Evolutionary conservation across 2,113 vertebrate genomes (phyloP).

Genomic region (Cinclus mexicanus): DNA sequence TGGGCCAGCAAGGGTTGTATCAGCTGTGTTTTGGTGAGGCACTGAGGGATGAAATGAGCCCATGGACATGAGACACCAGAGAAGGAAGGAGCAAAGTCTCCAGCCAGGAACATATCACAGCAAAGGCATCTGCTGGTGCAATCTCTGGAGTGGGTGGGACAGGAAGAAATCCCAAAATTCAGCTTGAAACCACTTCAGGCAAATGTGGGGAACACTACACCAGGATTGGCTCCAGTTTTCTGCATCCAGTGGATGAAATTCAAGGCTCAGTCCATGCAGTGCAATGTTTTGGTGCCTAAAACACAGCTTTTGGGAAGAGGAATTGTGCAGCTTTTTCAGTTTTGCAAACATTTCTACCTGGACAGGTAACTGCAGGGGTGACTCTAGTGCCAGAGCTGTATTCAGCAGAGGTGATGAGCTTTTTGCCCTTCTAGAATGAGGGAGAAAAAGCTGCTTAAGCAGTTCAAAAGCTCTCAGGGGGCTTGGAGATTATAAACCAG

Average conservation of each 20-base stretch:
- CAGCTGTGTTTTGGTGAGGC: background rate
- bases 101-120: background rate
- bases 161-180: background rate
- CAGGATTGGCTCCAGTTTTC: background rate
- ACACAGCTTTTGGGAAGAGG: background rate
- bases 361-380: background rate
- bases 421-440: background rate
- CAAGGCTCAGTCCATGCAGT: background rate
- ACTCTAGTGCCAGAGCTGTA: background rate
- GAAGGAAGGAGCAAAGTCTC: background rate
- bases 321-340: rapidly evolving
- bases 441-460: background rate
- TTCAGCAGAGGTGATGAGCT: background rate
- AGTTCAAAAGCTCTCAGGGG: background rate
- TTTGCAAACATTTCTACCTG: background rate
- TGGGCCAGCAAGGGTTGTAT: background rate
- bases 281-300: background rate
- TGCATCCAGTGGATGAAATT: background rate
- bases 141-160: background rate
- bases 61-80: background rate
- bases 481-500: background rate
- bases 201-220: background rate
- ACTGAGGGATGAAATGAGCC: background rate
- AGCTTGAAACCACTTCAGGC: background rate
- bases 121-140: constrained; percentile 25